Conservation (phyloP, 2,888 invertebrate species). For the Andrena bucephala region DNA sequence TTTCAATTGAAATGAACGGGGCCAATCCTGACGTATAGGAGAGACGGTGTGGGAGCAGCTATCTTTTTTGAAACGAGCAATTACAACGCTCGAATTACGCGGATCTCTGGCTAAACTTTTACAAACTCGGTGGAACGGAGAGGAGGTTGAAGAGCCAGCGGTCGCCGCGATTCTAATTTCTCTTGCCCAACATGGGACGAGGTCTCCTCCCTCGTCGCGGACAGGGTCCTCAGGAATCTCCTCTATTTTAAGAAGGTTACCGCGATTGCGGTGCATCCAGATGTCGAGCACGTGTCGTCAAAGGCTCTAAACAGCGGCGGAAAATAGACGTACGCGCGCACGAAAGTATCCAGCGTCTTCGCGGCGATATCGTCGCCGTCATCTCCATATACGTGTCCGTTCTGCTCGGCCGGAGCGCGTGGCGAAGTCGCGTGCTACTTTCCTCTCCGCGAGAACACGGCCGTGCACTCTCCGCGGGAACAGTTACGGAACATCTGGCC, state of each 20-base stretch:
- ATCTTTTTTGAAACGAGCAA: too few species aligned
- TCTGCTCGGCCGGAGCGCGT: neutral
- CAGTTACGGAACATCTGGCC: constrained; percentile 41
- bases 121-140: neutral
- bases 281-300: constrained; percentile 74
- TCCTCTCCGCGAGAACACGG: constrained; percentile 9
- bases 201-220: neutral
- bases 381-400: too few species aligned
- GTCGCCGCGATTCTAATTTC: neutral
- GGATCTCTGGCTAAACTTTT: too few species aligned
- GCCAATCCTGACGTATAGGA: too few species aligned
- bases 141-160: neutral
- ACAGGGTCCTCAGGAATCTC: constrained; percentile 22
- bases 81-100: too few species aligned
- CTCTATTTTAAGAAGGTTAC: constrained; percentile 66
- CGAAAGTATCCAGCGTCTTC: neutral
- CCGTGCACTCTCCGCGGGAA: neutral
- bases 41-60: too few species aligned
- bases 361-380: neutral
- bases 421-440: neutral
- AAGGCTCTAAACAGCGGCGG: constrained; percentile 58
- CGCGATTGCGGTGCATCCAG: constrained; percentile 63
- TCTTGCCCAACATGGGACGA: neutral
- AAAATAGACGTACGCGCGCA: constrained; percentile 56
- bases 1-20: too few species aligned